Conservation (phyloP, 2,888 invertebrate genomes). For the Eretmocerus hayati region DNA sequence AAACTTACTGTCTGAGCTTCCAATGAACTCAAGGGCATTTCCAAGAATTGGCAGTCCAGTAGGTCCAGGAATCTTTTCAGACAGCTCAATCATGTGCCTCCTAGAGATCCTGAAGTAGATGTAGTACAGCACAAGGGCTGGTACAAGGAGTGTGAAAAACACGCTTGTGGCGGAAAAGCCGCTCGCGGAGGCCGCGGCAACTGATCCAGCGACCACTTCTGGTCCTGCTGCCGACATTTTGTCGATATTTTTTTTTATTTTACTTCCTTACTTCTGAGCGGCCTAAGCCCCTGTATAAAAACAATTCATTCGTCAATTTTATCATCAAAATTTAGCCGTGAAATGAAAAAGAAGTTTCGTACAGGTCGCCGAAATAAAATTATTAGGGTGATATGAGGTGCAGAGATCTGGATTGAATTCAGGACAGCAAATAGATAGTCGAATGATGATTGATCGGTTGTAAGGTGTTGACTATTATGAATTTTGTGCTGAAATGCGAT, state of each 20-base stretch:
- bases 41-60: conserved; percentile 66
- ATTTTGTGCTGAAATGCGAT: too few species aligned
- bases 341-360: too few species aligned
- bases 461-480: too few species aligned
- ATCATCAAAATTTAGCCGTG: too few species aligned
- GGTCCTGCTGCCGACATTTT: conserved; percentile 42
- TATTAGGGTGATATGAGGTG: too few species aligned
- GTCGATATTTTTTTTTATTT: conserved; percentile 3
- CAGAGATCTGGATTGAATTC: too few species aligned
- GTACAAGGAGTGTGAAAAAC: conserved; percentile 67
- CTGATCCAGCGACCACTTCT: conserved; percentile 39
- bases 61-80: conserved; percentile 67
- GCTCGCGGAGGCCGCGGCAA: conserved; percentile 43
- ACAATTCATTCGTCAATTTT: too few species aligned
- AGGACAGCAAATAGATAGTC: too few species aligned
- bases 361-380: too few species aligned
- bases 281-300: too few species aligned
- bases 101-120: conserved; percentile 70
- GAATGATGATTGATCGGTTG: too few species aligned
- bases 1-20: conserved; percentile 62
- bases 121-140: conserved; percentile 63
- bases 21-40: conserved; percentile 66
- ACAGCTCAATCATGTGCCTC: conserved; percentile 64
- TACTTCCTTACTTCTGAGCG: too few species aligned
- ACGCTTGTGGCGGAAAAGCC: conserved; percentile 59